Evolutionary conservation across 2,797 vertebrate genomes (phyloP).

Genomic region (Botia almorhae): DNA sequence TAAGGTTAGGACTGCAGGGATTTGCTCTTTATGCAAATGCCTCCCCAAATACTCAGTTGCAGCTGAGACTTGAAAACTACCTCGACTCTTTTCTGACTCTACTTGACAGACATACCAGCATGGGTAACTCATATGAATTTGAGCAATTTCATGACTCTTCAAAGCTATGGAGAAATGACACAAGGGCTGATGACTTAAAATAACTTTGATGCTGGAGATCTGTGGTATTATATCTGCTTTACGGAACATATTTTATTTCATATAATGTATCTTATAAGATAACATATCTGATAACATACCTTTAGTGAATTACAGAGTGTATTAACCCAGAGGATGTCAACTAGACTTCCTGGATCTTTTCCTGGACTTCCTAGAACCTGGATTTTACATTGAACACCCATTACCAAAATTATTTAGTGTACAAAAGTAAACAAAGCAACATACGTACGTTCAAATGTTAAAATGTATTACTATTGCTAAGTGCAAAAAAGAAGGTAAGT

Average conservation of each 20-base stretch:
- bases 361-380: too few species aligned
- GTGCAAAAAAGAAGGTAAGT: too few species aligned
- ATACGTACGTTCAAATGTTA: not conserved
- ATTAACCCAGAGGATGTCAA: too few species aligned
- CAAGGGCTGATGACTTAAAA: conserved; percentile 13
- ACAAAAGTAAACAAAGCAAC: too few species aligned
- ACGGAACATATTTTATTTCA: not conserved
- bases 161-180: conserved; percentile 17
- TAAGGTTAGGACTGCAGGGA: conserved; percentile 65
- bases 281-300: conserved; percentile 9
- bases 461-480: not conserved
- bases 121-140: conserved; percentile 28
- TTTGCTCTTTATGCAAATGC: conserved; percentile 64
- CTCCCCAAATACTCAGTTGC: conserved; percentile 56
- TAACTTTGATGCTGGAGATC: not conserved
- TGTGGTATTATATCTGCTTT: not conserved
- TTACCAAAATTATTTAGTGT: not conserved
- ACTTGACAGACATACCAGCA: conserved; percentile 36
- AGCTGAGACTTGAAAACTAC: conserved; percentile 52
- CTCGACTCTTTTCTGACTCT: conserved; percentile 41
- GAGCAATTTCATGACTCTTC: conserved; percentile 37
- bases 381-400: not conserved
- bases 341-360: too few species aligned
- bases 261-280: not conserved
- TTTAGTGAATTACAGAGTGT: not conserved